Evolutionary conservation across 2,113 vertebrate species (phyloP).

Genomic region (Brienomyrus brachyistius): DNA sequence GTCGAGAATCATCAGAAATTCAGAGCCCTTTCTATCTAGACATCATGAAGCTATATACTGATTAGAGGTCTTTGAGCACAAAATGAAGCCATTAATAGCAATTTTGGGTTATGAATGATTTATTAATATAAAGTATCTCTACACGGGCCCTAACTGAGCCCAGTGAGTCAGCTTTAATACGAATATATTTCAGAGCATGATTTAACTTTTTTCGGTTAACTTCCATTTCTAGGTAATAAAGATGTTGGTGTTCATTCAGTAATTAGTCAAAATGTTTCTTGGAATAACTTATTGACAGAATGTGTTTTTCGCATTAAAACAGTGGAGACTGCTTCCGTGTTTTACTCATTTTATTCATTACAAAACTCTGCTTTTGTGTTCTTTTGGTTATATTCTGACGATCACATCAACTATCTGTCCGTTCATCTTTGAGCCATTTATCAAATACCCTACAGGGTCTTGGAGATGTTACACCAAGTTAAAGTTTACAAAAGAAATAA

Average conservation of each 20-base stretch:
- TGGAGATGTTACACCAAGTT: background rate
- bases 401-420: background rate
- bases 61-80: background rate
- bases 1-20: background rate
- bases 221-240: background rate
- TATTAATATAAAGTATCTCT: background rate
- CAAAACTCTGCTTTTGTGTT: background rate
- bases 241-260: background rate
- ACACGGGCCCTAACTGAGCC: background rate
- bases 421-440: background rate
- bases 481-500: background rate
- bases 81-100: background rate
- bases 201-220: background rate
- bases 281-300: background rate
- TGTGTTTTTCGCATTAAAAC: background rate
- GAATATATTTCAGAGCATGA: background rate
- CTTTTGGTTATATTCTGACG: background rate
- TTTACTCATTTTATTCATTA: background rate
- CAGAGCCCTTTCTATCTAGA: background rate
- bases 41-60: background rate
- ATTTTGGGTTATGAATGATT: background rate
- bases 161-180: background rate
- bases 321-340: background rate
- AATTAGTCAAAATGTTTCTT: background rate
- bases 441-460: background rate